Conservation (phyloP, 2,797 vertebrate genomes). For the Borostomias antarcticus region DNA sequence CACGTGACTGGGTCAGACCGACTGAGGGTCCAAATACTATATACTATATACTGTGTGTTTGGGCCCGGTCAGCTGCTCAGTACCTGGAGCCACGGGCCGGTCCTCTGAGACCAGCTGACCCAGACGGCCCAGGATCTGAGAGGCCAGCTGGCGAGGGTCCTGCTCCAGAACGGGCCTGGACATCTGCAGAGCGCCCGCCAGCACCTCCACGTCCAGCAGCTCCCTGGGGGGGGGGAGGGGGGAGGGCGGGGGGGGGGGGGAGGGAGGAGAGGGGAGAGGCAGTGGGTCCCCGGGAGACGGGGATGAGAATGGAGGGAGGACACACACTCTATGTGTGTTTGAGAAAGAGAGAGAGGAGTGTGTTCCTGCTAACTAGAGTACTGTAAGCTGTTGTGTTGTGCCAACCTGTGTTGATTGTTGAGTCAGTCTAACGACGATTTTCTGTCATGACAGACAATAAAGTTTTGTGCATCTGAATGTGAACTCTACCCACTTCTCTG, state of each 20-base stretch:
- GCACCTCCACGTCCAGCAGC: constrained; percentile 61
- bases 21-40: no score
- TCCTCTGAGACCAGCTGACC: constrained; percentile 64
- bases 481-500: constrained; percentile 70
- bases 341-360: no score
- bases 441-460: no score
- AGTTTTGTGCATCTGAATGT: no score
- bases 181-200: constrained; percentile 65
- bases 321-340: no score
- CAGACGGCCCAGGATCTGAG: constrained; percentile 71
- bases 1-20: no score
- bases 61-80: no score
- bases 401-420: no score
- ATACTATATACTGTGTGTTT: no score
- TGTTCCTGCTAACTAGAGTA: no score
- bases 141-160: constrained; percentile 75
- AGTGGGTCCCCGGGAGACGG: neutral
- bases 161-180: constrained; percentile 61
- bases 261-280: neutral
- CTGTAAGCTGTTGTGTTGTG: no score
- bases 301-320: neutral
- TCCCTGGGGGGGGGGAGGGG: constrained; percentile 46
- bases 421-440: no score
- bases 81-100: constrained; percentile 71
- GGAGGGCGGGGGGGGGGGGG: neutral